Evolutionary conservation across 2,113 vertebrate genomes (phyloP).

Genomic region (Calyptommatus sinebrachiatus): DNA sequence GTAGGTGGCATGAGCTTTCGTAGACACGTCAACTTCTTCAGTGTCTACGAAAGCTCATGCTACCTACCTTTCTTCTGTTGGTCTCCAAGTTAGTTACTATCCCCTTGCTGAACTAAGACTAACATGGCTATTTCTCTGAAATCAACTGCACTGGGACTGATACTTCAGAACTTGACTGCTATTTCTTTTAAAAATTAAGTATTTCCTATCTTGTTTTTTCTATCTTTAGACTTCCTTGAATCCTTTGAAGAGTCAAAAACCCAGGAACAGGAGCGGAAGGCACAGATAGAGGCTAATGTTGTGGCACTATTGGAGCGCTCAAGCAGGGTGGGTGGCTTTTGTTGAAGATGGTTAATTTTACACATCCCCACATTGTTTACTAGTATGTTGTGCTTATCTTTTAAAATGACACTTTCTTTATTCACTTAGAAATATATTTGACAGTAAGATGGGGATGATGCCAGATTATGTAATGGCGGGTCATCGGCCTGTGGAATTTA

Average conservation of each 20-base stretch:
- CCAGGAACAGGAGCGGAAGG: slow-evolving; percentile 77
- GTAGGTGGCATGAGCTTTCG: too few relatives aligned
- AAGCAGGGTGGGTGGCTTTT: slow-evolving; percentile 77
- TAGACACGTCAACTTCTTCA: too few relatives aligned
- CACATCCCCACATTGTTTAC: too few relatives aligned
- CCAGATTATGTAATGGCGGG: too few relatives aligned
- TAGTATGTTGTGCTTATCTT: background rate
- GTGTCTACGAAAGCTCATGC: too few relatives aligned
- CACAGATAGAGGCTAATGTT: slow-evolving; percentile 80
- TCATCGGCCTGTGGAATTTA: too few relatives aligned
- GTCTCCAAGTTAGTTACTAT: too few relatives aligned
- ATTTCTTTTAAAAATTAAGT: background rate
- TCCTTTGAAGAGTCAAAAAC: slow-evolving; percentile 79
- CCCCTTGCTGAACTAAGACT: too few relatives aligned
- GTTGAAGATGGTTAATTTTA: background rate
- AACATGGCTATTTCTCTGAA: too few relatives aligned
- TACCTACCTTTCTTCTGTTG: too few relatives aligned
- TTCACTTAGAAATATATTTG: background rate
- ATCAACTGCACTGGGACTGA: slow-evolving; percentile 28
- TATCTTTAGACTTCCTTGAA: slow-evolving; percentile 80
- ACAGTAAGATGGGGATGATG: too few relatives aligned
- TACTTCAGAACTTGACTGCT: background rate
- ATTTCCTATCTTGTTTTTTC: slow-evolving; percentile 41
- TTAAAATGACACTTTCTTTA: background rate
- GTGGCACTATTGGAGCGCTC: slow-evolving; percentile 84